A percentile compares a stretch with the other conserved stretches of the same genome.
Evolutionary conservation across 2,888 invertebrate species (phyloP).

Genomic region (Philhelius pedissequus): DNA sequence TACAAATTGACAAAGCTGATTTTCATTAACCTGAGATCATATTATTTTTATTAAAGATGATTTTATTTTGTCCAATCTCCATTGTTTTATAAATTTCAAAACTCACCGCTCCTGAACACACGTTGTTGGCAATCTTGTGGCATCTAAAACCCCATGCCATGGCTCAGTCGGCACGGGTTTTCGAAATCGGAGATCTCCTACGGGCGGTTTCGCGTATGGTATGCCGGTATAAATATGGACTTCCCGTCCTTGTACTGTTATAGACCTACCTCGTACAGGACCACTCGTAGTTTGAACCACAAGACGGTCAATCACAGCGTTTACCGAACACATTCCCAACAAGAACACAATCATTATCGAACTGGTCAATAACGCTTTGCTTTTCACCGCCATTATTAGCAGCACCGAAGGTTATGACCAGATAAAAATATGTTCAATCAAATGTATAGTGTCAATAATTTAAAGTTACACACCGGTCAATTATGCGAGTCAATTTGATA

Average conservation of each 20-base stretch:
- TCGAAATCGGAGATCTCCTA: conserved; percentile 91
- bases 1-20: no score
- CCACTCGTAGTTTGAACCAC: conserved; percentile 92
- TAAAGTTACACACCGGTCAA: not conserved
- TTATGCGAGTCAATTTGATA: not conserved
- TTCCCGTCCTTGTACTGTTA: conserved; percentile 89
- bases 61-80: no score
- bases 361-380: conserved; percentile 36
- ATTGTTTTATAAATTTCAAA: not conserved
- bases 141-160: conserved; percentile 92
- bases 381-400: conserved; percentile 39
- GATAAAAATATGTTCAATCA: not conserved
- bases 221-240: conserved; percentile 94
- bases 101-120: conserved; percentile 89
- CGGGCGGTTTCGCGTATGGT: conserved; percentile 93
- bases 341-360: conserved; percentile 71
- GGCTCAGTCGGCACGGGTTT: conserved; percentile 92
- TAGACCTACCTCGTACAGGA: conserved; percentile 88
- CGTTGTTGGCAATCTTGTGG: conserved; percentile 89
- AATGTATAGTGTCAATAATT: not conserved
- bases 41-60: no score
- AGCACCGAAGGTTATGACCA: not conserved
- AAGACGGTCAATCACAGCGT: conserved; percentile 83
- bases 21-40: no score
- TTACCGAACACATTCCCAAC: conserved; percentile 73